Percentiles rank a stretch among this genome's conserved stretches.
Conservation (phyloP, 2,113 vertebrate species). For the Rhadina sibilatrix region DNA sequence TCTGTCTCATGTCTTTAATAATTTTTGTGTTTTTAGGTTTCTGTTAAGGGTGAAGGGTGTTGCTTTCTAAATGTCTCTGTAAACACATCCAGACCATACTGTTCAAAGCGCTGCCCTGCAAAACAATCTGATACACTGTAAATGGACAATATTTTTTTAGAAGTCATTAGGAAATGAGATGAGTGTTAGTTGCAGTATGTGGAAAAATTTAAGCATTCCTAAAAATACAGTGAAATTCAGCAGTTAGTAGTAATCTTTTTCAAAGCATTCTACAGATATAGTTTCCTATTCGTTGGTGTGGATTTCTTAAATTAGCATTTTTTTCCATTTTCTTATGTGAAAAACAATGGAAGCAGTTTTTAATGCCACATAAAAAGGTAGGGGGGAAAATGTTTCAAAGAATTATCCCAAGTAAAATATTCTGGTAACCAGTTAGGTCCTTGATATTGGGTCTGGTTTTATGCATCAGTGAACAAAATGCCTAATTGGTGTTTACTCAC, state of each 20-base stretch:
- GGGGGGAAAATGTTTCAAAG: background rate
- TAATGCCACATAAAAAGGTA: background rate
- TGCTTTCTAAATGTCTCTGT: background rate
- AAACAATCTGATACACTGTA: background rate
- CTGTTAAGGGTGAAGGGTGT: background rate
- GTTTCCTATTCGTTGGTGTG: background rate
- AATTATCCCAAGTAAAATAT: background rate
- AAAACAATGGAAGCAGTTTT: background rate
- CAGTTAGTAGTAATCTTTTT: background rate
- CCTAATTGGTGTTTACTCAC: constrained; percentile 38
- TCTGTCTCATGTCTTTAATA: background rate
- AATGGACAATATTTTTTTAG: background rate
- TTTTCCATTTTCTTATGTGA: background rate
- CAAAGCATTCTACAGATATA: rapidly evolving
- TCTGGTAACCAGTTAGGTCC: background rate
- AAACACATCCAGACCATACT: background rate
- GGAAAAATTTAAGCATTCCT: background rate
- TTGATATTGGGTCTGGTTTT: background rate
- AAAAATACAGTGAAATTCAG: background rate
- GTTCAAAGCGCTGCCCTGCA: background rate
- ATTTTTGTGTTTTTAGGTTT: background rate
- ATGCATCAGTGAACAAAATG: background rate
- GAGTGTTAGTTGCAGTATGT: background rate
- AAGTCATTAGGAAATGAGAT: background rate
- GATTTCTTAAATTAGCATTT: background rate